phyloP scores from a whole-genome alignment of 92 coral and sea anemone genomes.

The Parazoanthus atlanticus region DNA sequence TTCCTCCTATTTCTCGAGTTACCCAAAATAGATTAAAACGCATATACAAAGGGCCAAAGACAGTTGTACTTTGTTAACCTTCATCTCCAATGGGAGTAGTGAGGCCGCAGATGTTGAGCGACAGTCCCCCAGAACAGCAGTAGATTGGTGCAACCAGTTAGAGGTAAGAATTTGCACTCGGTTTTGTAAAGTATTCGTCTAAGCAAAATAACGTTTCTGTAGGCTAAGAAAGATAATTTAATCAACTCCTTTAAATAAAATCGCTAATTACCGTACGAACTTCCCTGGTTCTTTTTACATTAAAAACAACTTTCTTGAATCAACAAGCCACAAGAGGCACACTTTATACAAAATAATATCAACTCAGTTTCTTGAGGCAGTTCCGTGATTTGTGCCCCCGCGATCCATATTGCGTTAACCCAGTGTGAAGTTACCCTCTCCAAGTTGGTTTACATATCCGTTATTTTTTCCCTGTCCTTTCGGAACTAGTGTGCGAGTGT shows the following conservation, averaged over 20 bases:
- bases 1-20: too few species aligned
- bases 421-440: background rate
- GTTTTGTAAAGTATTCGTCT: background rate
- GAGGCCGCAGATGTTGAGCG: too few species aligned
- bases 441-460: background rate
- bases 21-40: too few species aligned
- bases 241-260: background rate
- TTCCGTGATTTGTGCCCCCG: background rate
- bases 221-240: too few species aligned
- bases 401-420: background rate
- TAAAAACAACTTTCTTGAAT: too few species aligned
- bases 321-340: background rate
- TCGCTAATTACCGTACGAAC: background rate
- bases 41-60: too few species aligned
- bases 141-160: too few species aligned
- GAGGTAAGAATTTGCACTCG: background rate
- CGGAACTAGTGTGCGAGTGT: conserved; percentile 18
- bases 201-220: background rate
- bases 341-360: background rate
- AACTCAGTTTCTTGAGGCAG: background rate
- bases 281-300: too few species aligned
- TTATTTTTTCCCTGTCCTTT: conserved; percentile 39
- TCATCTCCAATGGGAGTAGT: too few species aligned
- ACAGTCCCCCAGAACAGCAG: too few species aligned
- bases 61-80: too few species aligned